Evolutionary conservation across 2,888 invertebrate species (phyloP).

Genomic region (Marronus borbonicus): DNA sequence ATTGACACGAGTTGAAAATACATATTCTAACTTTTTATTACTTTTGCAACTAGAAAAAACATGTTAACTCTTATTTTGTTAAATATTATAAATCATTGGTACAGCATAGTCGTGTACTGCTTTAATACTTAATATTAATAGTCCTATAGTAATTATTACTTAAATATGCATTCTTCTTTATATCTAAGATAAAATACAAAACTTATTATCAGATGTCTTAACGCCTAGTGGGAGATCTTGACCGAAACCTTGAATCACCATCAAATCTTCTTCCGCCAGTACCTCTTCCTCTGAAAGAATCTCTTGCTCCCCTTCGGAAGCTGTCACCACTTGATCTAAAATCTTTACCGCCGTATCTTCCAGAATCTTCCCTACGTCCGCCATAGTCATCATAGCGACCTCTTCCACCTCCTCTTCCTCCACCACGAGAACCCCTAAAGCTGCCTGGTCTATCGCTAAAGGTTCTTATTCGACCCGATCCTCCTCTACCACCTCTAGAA

Average conservation of each 20-base stretch:
- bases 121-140: constrained; percentile 10
- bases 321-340: constrained; percentile 60
- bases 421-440: constrained; percentile 71
- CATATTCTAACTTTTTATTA: no score
- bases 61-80: constrained; percentile 1
- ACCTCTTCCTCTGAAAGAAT: constrained; percentile 63
- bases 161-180: constrained; percentile 29
- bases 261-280: constrained; percentile 61
- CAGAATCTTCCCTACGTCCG: constrained; percentile 57
- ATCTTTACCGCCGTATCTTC: constrained; percentile 56
- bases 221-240: constrained; percentile 60
- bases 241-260: constrained; percentile 60
- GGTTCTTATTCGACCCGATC: constrained; percentile 69
- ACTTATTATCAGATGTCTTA: constrained; percentile 27
- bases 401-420: constrained; percentile 58
- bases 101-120: background rate
- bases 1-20: no score
- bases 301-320: constrained; percentile 66
- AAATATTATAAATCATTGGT: constrained; percentile 15
- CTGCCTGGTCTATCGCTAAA: constrained; percentile 66
- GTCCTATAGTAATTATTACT: constrained; percentile 34
- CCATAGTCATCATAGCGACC: constrained; percentile 66
- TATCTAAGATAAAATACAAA: constrained; percentile 25
- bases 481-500: constrained; percentile 73
- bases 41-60: no score